Evolutionary conservation across 2,888 invertebrate genomes (phyloP), one percentile per base, ranked within the genome.

Genomic region (Lordiphosa fenestrarum): DNA sequence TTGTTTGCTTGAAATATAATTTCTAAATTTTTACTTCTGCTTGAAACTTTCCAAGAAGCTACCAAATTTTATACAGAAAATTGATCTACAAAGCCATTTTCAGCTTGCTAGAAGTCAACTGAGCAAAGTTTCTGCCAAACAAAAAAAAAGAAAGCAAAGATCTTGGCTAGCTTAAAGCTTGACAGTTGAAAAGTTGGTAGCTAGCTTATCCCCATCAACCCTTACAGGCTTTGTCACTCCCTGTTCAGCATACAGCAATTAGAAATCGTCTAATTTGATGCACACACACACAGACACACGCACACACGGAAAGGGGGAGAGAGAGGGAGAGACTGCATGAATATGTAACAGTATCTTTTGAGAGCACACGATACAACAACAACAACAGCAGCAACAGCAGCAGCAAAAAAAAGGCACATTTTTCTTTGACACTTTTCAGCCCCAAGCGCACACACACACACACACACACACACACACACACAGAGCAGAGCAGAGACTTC

Each of bases 241-340:
- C 49, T 30, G 30, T 30, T 30, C 30, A 30, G 30, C 30, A 30
- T 30, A 30, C 30, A 30, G 69, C 81, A 84, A 85, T 84, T 84
- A 81, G 72, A 76, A 78, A 71, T 74, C 53, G 53, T 78, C 73
- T 69, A 71, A 80, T 84, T 81, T 78, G 66, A 75, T 78, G 74
- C 67, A 56, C 50, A 48, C 66, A 57, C 71, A 66, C 62, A 62
- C 71, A 66, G 59, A 62, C 56, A 46, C 61, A 53, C 38, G 10
- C 35, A 30, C 13, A 30, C 9, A 30, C 30, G 6, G n/a, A 10
- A 19, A n/a, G 15, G 15, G 15, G 15, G 15, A 30, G 9, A 30
- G 42, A 6, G n/a, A 10, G 15, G 6, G 15, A 35, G 33, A 35
- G 19, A 46, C 48, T 56, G 42, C 63, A 55, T 53, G 49, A 53